phyloP scores from a whole-genome alignment of 1,140 invertebrate genomes.

The Meloidogyne exigua region DNA sequence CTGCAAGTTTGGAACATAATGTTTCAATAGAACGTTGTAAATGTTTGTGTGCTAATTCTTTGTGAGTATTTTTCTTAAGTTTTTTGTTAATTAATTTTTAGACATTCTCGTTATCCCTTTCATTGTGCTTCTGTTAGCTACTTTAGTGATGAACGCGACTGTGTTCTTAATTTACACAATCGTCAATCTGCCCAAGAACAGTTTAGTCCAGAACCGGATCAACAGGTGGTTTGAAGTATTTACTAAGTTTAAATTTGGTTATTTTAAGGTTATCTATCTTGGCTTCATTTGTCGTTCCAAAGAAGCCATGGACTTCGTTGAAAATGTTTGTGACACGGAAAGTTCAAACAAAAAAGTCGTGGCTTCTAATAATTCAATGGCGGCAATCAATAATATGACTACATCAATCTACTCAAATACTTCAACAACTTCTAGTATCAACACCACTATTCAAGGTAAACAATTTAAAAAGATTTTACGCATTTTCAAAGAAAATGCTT shows the following conservation, averaged over 20 bases:
- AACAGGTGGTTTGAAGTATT: slow-evolving; percentile 7
- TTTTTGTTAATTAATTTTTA: slow-evolving; percentile 29
- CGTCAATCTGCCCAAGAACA: slow-evolving; percentile 45
- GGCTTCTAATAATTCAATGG: background rate
- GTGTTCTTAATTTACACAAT: slow-evolving; percentile 59
- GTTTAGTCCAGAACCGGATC: slow-evolving; percentile 24
- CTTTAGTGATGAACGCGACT: slow-evolving; percentile 57
- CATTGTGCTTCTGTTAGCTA: slow-evolving; percentile 61
- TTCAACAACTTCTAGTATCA: no score
- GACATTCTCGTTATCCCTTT: slow-evolving; percentile 55
- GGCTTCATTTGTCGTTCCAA: background rate
- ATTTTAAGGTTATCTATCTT: background rate
- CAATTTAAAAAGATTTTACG: background rate
- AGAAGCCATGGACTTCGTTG: background rate
- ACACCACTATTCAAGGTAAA: no score
- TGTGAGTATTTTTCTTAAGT: slow-evolving; percentile 44
- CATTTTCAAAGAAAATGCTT: background rate
- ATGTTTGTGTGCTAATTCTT: slow-evolving; percentile 57
- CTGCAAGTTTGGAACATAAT: slow-evolving; percentile 58
- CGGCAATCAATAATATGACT: background rate
- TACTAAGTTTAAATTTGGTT: no score
- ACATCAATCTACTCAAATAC: no score
- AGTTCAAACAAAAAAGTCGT: background rate
- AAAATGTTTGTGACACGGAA: background rate
- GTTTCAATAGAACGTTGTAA: slow-evolving; percentile 56